Evolutionary conservation across 2,888 invertebrate species (phyloP), one percentile per base, ranked within the genome.

Genomic region (Ormyrus thymus): DNA sequence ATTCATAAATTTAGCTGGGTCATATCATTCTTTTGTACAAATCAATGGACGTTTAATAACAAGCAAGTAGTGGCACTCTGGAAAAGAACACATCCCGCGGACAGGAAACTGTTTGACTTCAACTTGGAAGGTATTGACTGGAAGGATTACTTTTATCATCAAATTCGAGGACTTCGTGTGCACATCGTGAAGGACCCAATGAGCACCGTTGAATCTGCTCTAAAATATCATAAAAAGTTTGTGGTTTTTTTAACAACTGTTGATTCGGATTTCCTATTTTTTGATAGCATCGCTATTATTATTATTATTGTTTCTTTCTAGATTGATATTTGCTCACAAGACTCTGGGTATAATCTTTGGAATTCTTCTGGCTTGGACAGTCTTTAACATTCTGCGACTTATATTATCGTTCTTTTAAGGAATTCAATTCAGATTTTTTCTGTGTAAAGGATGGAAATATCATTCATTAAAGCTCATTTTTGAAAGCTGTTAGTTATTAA

Each of bases 161-260:
- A 95, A 83, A 89, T 94, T 0, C 90, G 92, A 89, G 97, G 97
- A 4, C 90, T 95, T 48, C 92, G 96, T 79, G 91, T 93, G 0
- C 97, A 94, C 86, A 87, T 97, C 3, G 85, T 96, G 29, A 95
- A 96, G 83, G 97, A 97, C 86, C 94, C 95, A 62, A 86, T 95
- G 10, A 93, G 93, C 0, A 94, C 94, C 0, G 83, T 96, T 74
- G 93, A 94, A 0, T 91, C 92, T 84, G 95, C 93, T 46, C 90
- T 8, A 7, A 5, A 5, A 9, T 10, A 53, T 9, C 11, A 53
- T 8, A 8, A 46, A 46, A 45, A 62, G n/a, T 7, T 6, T 46
- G 10, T 61, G 43, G 6, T 61, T 43, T 65, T 58, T n/a, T 56
- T 13, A 15, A 13, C 1, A 61, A 6, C 45, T 13, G 43, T 43